Evolutionary conservation across 2,797 vertebrate species (phyloP).

Genomic region (Heterohyrax brucei): DNA sequence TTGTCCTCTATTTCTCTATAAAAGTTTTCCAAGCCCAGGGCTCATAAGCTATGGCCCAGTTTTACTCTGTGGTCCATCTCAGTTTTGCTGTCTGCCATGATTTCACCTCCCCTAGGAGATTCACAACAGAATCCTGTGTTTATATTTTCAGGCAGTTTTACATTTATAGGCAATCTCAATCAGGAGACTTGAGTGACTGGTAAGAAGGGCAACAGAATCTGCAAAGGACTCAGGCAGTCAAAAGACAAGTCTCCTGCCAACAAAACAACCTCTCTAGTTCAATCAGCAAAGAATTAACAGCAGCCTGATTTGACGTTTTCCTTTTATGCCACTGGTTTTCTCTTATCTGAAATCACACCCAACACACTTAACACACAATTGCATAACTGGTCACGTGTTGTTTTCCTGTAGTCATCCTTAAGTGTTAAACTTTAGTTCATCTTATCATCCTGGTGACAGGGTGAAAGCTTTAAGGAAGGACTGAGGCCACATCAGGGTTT

Average conservation of each 20-base stretch:
- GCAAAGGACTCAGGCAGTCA: not conserved
- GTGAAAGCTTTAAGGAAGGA: not conserved
- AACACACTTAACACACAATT: not conserved
- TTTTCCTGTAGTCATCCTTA: not conserved
- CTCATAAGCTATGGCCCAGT: not conserved
- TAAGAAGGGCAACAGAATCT: not conserved
- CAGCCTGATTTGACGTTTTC: not conserved
- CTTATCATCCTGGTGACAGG: not conserved
- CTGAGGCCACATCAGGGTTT: not conserved
- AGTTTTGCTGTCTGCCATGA: conserved; percentile 9
- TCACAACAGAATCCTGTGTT: not conserved
- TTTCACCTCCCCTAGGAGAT: not conserved
- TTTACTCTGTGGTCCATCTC: not conserved
- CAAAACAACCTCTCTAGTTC: not conserved
- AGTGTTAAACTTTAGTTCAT: not conserved
- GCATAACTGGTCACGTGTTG: not conserved
- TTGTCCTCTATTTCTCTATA: not conserved
- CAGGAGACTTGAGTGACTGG: not conserved
- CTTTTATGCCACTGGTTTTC: not conserved
- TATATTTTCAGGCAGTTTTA: not conserved
- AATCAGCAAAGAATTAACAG: not conserved
- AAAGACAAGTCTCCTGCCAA: not conserved
- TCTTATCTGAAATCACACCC: not conserved
- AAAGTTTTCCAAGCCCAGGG: not conserved
- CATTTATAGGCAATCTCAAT: not conserved